A percentile compares a stretch with the other conserved stretches of the same genome.
Conservation (phyloP, 2,797 vertebrate species). For the Epinephelus coioides region DNA sequence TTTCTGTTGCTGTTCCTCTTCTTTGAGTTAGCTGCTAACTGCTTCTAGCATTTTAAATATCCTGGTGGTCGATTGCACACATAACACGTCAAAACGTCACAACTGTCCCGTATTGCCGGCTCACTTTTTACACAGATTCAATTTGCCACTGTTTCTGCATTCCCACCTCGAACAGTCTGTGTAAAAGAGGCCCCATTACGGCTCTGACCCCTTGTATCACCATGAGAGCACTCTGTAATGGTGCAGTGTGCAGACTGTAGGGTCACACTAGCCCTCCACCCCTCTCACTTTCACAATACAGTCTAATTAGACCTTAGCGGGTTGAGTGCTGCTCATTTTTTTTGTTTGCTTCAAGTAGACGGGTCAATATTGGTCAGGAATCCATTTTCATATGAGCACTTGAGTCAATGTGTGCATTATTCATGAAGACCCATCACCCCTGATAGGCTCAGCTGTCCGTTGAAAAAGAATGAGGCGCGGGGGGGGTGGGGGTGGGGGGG, state of each 20-base stretch:
- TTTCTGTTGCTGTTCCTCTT: too few relatives aligned
- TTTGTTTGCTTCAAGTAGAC: constrained; percentile 38
- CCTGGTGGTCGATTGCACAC: too few relatives aligned
- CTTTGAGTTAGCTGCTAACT: too few relatives aligned
- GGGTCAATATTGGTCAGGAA: constrained; percentile 78
- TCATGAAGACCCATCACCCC: constrained; percentile 70
- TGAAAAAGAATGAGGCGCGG: constrained; percentile 16
- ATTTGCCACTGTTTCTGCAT: too few relatives aligned
- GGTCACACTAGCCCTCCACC: constrained; percentile 27
- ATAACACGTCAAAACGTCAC: too few relatives aligned
- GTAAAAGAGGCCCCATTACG: neutral
- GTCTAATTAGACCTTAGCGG: constrained; percentile 62
- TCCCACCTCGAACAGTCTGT: too few relatives aligned
- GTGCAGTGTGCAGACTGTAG: constrained; percentile 33
- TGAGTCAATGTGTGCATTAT: constrained; percentile 78
- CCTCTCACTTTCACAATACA: constrained; percentile 42
- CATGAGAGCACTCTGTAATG: neutral
- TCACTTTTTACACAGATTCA: too few relatives aligned
- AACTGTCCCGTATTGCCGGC: too few relatives aligned
- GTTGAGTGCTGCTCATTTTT: constrained; percentile 53
- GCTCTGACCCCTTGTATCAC: constrained; percentile 5
- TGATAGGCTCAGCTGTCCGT: constrained; percentile 57
- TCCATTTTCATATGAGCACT: constrained; percentile 81
- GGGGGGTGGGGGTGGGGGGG: neutral
- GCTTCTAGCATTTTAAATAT: too few relatives aligned